phyloP scores from a whole-genome alignment of 2,797 vertebrate species.

The Phoeniculus purpureus region DNA sequence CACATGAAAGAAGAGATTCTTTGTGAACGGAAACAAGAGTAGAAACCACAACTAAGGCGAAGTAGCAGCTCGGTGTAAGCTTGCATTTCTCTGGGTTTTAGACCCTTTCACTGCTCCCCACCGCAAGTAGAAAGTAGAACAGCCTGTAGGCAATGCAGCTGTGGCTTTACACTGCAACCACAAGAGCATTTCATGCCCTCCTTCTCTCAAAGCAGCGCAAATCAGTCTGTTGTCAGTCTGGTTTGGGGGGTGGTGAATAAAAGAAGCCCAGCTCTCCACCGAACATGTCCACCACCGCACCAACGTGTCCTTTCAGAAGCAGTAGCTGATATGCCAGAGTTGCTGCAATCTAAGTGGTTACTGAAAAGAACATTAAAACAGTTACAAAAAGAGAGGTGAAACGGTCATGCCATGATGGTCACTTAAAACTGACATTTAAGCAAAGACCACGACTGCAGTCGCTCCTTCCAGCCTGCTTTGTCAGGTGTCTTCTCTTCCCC shows the following conservation, averaged over 20 bases:
- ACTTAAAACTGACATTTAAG: neutral
- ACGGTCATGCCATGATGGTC: neutral
- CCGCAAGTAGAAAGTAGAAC: neutral
- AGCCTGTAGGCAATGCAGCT: neutral
- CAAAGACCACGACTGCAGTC: neutral
- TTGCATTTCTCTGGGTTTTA: neutral
- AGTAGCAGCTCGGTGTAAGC: neutral
- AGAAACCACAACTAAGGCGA: neutral
- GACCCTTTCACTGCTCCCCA: neutral
- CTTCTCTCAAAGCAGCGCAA: neutral
- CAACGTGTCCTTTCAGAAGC: slow-evolving; percentile 1
- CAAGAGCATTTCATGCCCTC: neutral
- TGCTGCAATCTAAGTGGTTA: neutral
- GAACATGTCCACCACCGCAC: neutral
- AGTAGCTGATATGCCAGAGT: neutral
- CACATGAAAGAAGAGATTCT: neutral
- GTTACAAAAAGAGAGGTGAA: neutral
- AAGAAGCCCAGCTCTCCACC: neutral
- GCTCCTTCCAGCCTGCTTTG: neutral
- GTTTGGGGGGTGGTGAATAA: neutral
- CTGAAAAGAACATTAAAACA: neutral
- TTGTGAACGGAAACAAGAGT: neutral
- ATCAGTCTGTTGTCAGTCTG: neutral
- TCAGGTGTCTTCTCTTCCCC: neutral
- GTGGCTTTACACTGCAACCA: neutral